phyloP scores from a whole-genome alignment of 2,888 invertebrate genomes.

The Campoplex capitator region DNA sequence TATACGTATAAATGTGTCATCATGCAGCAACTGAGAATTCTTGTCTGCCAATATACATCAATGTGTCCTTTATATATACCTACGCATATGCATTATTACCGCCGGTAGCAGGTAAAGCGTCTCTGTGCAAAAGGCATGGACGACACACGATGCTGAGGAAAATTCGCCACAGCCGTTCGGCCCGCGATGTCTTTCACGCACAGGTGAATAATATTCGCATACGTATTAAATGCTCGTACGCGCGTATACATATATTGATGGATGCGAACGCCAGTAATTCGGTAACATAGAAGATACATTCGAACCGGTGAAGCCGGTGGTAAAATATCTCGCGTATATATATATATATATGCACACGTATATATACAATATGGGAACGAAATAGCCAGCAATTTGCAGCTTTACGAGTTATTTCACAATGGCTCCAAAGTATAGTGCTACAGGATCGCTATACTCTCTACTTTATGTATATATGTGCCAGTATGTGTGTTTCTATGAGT shows the following conservation, averaged over 20 bases:
- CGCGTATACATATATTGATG: neutral
- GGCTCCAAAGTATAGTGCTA: slow-evolving; percentile 84
- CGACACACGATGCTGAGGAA: slow-evolving; percentile 7
- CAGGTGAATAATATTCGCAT: slow-evolving; percentile 4
- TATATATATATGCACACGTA: slow-evolving; percentile 2
- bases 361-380: slow-evolving; percentile 76
- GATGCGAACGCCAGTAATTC: slow-evolving; percentile 37
- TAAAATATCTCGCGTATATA: slow-evolving; percentile 44
- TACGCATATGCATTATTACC: neutral
- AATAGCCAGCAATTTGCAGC: slow-evolving; percentile 84
- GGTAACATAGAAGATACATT: slow-evolving; percentile 62
- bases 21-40: slow-evolving; percentile 26
- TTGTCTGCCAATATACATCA: neutral
- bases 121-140: no score
- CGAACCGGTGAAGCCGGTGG: slow-evolving; percentile 63
- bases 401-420: slow-evolving; percentile 85
- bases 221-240: neutral
- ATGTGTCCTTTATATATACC: neutral
- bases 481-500: slow-evolving; percentile 18
- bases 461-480: slow-evolving; percentile 49
- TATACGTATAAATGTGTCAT: slow-evolving; percentile 3
- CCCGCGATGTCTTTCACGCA: slow-evolving; percentile 15
- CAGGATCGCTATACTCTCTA: slow-evolving; percentile 71
- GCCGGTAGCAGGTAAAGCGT: no score
- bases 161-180: slow-evolving; percentile 28